phyloP scores from a whole-genome alignment of 1,140 invertebrate species.

The Ips typographus region DNA sequence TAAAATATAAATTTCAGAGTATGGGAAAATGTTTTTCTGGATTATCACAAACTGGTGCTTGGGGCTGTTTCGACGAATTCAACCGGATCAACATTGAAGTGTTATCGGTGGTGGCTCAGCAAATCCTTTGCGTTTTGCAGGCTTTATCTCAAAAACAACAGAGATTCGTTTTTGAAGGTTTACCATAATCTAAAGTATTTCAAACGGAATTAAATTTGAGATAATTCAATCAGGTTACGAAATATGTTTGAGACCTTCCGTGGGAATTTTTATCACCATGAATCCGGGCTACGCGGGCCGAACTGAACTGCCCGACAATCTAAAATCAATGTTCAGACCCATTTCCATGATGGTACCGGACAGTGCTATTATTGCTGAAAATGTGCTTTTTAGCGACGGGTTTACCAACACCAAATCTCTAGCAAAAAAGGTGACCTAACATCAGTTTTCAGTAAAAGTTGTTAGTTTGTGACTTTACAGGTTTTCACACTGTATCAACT shows the following conservation, averaged over 20 bases:
- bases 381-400: conserved; percentile 84
- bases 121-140: conserved; percentile 72
- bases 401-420: conserved; percentile 77
- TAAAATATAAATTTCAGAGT: conserved; percentile 50
- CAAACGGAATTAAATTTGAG: too few relatives aligned
- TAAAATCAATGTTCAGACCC: conserved; percentile 91
- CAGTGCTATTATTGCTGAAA: conserved; percentile 86
- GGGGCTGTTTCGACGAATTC: conserved; percentile 56
- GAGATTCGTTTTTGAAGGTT: conserved; percentile 79
- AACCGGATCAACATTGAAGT: conserved; percentile 90
- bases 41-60: conserved; percentile 75
- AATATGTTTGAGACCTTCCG: conserved; percentile 72
- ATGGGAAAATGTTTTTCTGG: conserved; percentile 75
- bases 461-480: conserved; percentile 46
- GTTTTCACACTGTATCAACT: conserved; percentile 71
- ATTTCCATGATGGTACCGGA: conserved; percentile 94
- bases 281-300: conserved; percentile 88
- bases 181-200: too few relatives aligned
- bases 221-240: conserved; percentile 51
- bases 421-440: conserved; percentile 68
- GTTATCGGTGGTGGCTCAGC: conserved; percentile 83
- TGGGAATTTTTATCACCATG: conserved; percentile 91
- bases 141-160: conserved; percentile 67
- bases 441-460: not conserved
- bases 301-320: conserved; percentile 87